phyloP scores from a whole-genome alignment of 2,113 vertebrate genomes.

The Colossoma macropomum region DNA sequence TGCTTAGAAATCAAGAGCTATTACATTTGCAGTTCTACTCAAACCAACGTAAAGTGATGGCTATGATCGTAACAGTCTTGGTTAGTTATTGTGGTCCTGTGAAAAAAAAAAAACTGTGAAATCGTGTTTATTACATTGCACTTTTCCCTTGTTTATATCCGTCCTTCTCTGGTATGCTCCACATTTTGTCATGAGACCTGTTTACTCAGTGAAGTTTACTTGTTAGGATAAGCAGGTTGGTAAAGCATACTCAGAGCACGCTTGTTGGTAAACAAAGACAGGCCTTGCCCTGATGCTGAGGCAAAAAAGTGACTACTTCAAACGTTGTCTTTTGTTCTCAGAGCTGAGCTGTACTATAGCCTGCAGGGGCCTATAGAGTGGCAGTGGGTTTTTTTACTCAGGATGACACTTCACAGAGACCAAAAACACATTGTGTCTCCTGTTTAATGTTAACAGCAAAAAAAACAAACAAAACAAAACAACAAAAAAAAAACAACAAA shows the following conservation, averaged over 20 bases:
- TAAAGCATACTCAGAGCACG: no score
- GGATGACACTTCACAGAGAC: constrained; percentile 21
- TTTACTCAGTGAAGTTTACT: not conserved
- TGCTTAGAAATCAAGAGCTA: no score
- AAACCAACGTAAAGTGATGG: no score
- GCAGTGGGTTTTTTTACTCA: constrained; percentile 36
- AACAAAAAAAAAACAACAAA: no score
- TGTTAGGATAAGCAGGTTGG: not conserved
- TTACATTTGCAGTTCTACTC: no score
- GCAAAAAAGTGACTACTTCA: not conserved
- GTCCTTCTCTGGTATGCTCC: not conserved
- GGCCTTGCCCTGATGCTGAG: not conserved
- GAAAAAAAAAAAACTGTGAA: no score
- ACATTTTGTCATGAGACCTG: not conserved
- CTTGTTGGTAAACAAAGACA: not conserved
- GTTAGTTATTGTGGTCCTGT: no score
- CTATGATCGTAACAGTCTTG: no score
- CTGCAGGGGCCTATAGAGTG: constrained; percentile 2
- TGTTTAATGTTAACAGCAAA: no score
- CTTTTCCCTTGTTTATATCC: not conserved
- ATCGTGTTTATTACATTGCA: no score
- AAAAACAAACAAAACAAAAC: no score
- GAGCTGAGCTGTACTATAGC: not conserved
- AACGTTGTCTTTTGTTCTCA: not conserved
- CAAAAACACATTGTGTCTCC: not conserved